phyloP scores from a whole-genome alignment of 2,797 vertebrate genomes.

The Chromobotia macracanthus region DNA sequence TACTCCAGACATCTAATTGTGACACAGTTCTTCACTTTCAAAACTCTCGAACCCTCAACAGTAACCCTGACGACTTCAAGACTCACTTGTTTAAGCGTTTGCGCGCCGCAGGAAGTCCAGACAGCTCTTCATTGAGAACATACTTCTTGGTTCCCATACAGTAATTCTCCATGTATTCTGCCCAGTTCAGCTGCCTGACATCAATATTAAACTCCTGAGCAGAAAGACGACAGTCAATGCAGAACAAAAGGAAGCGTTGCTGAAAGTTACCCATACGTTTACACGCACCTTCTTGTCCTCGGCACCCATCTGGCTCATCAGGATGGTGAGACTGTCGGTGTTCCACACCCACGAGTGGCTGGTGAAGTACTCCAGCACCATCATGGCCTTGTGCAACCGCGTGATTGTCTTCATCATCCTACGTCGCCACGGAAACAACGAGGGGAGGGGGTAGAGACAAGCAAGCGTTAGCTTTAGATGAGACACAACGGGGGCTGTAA shows the following conservation, averaged over 20 bases:
- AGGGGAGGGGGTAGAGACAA: neutral
- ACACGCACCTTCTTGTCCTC: slow-evolving; percentile 91
- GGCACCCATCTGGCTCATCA: slow-evolving; percentile 86
- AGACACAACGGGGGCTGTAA: no score
- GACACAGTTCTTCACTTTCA: neutral
- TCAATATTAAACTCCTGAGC: slow-evolving; percentile 93
- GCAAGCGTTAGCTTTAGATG: neutral
- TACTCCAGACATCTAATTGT: neutral
- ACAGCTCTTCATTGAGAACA: slow-evolving; percentile 96
- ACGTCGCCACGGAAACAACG: slow-evolving; percentile 45
- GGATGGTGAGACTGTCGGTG: slow-evolving; percentile 92
- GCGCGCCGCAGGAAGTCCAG: slow-evolving; percentile 94
- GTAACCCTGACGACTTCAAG: neutral
- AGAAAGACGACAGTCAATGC: neutral
- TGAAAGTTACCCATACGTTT: neutral
- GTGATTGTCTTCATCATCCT: slow-evolving; percentile 99
- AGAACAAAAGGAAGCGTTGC: neutral
- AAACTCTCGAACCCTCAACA: no score
- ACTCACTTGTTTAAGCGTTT: slow-evolving; percentile 98
- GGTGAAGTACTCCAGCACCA: slow-evolving; percentile 97
- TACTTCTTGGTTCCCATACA: slow-evolving; percentile 98
- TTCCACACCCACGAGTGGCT: slow-evolving; percentile 98
- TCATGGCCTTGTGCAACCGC: slow-evolving; percentile 94
- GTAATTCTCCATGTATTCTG: slow-evolving; percentile 98
- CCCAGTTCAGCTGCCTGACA: slow-evolving; percentile 95